phyloP scores from a whole-genome alignment of 2,888 invertebrate genomes.

The Galerucella nymphaeae region DNA sequence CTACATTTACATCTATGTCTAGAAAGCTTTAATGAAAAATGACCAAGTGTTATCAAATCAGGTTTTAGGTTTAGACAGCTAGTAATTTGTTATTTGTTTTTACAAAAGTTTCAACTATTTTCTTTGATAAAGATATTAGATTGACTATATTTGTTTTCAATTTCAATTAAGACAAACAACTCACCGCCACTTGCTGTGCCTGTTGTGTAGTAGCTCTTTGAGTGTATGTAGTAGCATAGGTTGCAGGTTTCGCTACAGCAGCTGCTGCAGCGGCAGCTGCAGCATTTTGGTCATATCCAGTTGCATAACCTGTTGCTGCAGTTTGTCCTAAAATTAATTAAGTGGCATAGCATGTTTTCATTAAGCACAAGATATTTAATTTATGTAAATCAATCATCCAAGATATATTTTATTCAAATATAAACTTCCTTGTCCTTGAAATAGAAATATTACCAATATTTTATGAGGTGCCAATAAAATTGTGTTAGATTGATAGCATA shows the following conservation, averaged over 20 bases:
- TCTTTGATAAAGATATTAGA: too few relatives aligned
- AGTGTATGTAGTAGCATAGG: constrained; percentile 78
- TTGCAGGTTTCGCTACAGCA: constrained; percentile 74
- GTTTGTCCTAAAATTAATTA: constrained; percentile 65
- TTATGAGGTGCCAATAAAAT: background rate
- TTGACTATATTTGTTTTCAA: too few relatives aligned
- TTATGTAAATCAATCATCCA: too few relatives aligned
- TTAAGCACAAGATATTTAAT: too few relatives aligned
- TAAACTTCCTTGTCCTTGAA: background rate
- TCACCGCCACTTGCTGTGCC: constrained; percentile 62
- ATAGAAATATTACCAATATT: background rate
- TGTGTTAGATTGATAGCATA: background rate
- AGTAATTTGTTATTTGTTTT: too few relatives aligned
- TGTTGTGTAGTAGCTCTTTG: constrained; percentile 67
- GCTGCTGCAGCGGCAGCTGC: constrained; percentile 58
- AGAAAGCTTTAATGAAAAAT: too few relatives aligned
- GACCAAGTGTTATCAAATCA: too few relatives aligned
- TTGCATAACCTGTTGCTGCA: constrained; percentile 73
- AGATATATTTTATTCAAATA: background rate
- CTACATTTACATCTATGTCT: too few relatives aligned
- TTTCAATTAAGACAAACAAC: too few relatives aligned
- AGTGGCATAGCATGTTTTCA: background rate
- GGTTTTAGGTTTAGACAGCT: too few relatives aligned
- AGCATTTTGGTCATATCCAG: constrained; percentile 68
- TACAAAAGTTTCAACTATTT: too few relatives aligned